A percentile compares a stretch with the other conserved stretches of the same genome.
Evolutionary conservation across 2,113 vertebrate species (phyloP).

Genomic region (Pomatorhinus ruficollis): DNA sequence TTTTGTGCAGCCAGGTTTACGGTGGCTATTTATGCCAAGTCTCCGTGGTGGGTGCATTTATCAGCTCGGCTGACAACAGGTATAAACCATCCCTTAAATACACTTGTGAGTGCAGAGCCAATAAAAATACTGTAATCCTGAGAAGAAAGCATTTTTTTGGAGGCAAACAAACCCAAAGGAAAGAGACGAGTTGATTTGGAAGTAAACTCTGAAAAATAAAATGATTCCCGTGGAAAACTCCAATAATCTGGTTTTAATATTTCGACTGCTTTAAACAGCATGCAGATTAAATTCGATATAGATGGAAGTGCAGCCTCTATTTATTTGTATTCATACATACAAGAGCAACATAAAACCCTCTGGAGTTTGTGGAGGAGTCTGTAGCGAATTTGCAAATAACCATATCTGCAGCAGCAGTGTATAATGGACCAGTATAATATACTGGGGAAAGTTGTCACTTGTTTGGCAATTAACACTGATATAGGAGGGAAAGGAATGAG

Average conservation of each 20-base stretch:
- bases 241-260: background rate
- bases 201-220: background rate
- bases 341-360: background rate
- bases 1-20: background rate
- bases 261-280: background rate
- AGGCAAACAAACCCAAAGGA: background rate
- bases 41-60: background rate
- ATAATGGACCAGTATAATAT: conserved; percentile 25
- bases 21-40: background rate
- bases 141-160: background rate
- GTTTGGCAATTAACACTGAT: conserved; percentile 60
- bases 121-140: background rate
- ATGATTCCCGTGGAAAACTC: background rate
- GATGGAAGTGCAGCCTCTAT: conserved; percentile 19
- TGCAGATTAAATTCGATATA: background rate
- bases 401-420: background rate
- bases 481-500: conserved; percentile 31
- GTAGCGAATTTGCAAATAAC: conserved; percentile 39
- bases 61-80: background rate
- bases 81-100: background rate
- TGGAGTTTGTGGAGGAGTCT: conserved; percentile 5
- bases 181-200: background rate
- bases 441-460: conserved; percentile 41
- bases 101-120: background rate
- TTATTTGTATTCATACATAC: background rate